Percentiles rank a stretch among this genome's conserved stretches.
These are phyloP conservation scores for Pelobates fuscus DNA, from an alignment of 2,113 vertebrate species.

Conservation along the genomic window DNA sequence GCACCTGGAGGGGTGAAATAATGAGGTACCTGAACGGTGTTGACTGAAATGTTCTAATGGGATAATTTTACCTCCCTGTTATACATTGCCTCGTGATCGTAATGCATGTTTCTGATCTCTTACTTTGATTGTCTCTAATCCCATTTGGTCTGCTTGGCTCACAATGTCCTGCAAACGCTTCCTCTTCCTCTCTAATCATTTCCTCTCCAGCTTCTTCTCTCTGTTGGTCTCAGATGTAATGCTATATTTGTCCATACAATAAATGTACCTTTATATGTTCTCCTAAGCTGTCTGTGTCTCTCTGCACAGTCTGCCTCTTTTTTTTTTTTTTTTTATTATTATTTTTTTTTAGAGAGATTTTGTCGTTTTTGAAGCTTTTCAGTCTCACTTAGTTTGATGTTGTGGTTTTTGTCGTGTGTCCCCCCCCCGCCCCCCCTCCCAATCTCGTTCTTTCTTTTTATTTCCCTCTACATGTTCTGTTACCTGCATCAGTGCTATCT, in stretches of 20 bases:
- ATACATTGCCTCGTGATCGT: neutral
- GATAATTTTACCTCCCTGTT: neutral
- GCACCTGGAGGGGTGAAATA: conserved; percentile 5
- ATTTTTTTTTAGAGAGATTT: conserved; percentile 18
- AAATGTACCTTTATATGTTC: neutral
- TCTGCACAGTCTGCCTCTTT: conserved; percentile 7
- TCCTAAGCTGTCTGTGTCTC: conserved; percentile 9
- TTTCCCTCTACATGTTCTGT: conserved; percentile 1
- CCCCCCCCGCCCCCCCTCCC: no score
- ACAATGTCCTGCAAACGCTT: conserved; percentile 26
- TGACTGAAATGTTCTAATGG: conserved; percentile 1
- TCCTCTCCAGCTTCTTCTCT: conserved; percentile 55
- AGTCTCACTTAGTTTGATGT: conserved; percentile 3
- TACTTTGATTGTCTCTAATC: conserved; percentile 18
- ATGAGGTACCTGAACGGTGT: conserved; percentile 9
- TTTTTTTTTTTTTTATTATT: conserved; percentile 30
- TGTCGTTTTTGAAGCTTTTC: conserved; percentile 22
- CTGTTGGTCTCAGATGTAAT: conserved; percentile 21
- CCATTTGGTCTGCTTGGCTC: conserved; percentile 9
- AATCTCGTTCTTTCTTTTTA: no score
- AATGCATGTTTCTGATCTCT: conserved; percentile 15
- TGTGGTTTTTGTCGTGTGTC: conserved; percentile 4
- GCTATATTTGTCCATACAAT: conserved; percentile 43
- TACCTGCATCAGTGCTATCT: conserved; percentile 19
- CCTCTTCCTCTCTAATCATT: conserved; percentile 51